Evolutionary conservation across 2,113 vertebrate species (phyloP).

Genomic region (Paraplagusia blochii): DNA sequence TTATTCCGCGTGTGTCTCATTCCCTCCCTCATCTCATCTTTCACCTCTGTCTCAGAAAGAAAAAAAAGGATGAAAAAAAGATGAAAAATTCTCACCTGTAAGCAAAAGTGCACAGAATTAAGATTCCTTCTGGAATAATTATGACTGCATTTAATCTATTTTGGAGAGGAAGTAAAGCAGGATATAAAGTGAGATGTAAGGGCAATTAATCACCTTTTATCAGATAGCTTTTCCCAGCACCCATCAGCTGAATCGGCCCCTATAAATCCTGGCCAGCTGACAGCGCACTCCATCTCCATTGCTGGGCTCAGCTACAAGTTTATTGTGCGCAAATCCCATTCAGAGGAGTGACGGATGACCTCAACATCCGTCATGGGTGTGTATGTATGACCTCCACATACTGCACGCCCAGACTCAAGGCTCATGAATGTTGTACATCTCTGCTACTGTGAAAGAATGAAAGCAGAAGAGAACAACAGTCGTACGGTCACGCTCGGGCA

Average conservation of each 20-base stretch:
- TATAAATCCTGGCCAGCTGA: conserved; percentile 75
- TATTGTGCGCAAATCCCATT: conserved; percentile 79
- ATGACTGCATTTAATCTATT: conserved; percentile 75
- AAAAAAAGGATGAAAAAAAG: background rate
- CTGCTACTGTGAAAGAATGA: background rate
- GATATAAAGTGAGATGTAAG: conserved; percentile 71
- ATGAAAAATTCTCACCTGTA: conserved; percentile 27
- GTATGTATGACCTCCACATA: conserved; percentile 47
- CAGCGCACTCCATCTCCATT: conserved; percentile 77
- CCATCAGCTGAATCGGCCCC: conserved; percentile 76
- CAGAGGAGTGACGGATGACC: conserved; percentile 77
- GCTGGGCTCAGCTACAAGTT: conserved; percentile 72
- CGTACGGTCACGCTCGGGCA: background rate
- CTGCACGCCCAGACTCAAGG: conserved; percentile 6
- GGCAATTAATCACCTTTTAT: conserved; percentile 80
- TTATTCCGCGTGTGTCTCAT: background rate
- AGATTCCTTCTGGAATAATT: conserved; percentile 72
- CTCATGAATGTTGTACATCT: conserved; percentile 9
- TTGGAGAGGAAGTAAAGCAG: conserved; percentile 55
- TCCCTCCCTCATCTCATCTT: background rate
- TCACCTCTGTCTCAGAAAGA: conserved; percentile 14
- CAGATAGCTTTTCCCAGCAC: conserved; percentile 72
- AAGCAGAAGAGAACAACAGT: background rate
- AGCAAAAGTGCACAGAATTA: conserved; percentile 44
- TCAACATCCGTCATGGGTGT: conserved; percentile 35